A percentile compares a stretch with the other conserved stretches of the same genome.
Conservation (phyloP, 2,113 vertebrate species). For the Rhinogobius similis region DNA sequence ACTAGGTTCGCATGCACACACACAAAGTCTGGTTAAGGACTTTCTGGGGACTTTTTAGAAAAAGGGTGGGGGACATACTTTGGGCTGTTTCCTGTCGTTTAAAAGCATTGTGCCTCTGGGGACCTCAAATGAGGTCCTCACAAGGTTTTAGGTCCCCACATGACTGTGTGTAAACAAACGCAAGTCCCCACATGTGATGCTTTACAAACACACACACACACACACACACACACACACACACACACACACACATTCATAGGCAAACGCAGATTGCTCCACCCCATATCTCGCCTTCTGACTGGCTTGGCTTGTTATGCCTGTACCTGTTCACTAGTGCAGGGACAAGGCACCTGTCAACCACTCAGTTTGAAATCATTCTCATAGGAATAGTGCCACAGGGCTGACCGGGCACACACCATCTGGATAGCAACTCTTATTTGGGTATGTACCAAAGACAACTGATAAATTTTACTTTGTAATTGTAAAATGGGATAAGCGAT, state of each 20-base stretch:
- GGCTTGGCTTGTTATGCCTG: constrained; percentile 69
- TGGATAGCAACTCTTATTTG: constrained; percentile 12
- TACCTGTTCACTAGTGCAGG: constrained; percentile 56
- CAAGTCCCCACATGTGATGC: no score
- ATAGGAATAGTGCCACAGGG: constrained; percentile 16
- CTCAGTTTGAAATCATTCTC: constrained; percentile 15
- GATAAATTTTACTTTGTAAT: background rate
- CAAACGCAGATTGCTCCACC: constrained; percentile 55
- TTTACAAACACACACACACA: constrained; percentile 10
- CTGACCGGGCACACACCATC: constrained; percentile 15
- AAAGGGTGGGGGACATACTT: no score
- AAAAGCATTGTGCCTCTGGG: no score
- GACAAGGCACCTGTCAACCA: constrained; percentile 65
- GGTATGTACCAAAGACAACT: background rate
- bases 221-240: background rate
- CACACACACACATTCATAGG: constrained; percentile 5
- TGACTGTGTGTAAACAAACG: no score
- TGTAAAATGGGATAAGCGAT: constrained; percentile 8
- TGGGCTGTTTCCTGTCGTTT: no score
- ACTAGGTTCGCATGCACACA: no score
- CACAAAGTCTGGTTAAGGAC: no score
- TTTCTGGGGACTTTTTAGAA: no score
- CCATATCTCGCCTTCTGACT: constrained; percentile 62
- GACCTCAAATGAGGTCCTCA: no score
- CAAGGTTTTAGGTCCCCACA: no score